Percentiles rank a stretch among this genome's conserved stretches.
These are phyloP conservation scores for Popillia japonica DNA, from an alignment of 1,140 invertebrate species.

Conservation along the genomic window DNA sequence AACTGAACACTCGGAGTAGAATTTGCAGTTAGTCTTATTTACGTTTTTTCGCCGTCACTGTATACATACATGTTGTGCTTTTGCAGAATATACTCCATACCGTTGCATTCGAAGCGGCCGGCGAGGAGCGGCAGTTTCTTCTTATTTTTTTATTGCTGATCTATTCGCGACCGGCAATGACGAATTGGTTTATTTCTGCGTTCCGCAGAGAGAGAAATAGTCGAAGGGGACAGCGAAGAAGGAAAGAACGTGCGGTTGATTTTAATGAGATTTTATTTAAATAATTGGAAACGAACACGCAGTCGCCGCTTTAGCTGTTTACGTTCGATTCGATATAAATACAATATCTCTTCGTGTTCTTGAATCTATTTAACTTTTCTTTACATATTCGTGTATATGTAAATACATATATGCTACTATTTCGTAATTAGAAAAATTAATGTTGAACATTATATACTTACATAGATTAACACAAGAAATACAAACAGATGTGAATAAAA, in stretches of 20 bases:
- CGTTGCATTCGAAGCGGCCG: constrained; percentile 8
- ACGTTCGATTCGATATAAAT: neutral
- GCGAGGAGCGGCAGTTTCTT: constrained; percentile 24
- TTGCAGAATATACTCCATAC: neutral
- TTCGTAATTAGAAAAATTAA: too few species aligned
- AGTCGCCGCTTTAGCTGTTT: constrained; percentile 1
- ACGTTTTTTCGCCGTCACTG: neutral
- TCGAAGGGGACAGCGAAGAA: neutral
- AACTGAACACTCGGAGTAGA: too few species aligned
- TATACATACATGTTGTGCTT: neutral
- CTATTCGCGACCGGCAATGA: constrained; percentile 23
- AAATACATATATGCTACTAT: too few species aligned
- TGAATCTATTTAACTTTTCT: neutral
- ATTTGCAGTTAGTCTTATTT: too few species aligned
- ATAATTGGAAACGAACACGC: constrained; percentile 22
- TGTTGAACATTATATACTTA: too few species aligned
- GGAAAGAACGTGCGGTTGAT: constrained; percentile 19
- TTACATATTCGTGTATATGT: too few species aligned
- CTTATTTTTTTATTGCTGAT: constrained; percentile 17
- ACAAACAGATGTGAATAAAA: too few species aligned
- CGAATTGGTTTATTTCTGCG: constrained; percentile 31
- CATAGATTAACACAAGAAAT: too few species aligned
- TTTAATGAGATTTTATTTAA: constrained; percentile 33
- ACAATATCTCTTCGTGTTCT: neutral
- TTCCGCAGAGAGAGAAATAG: constrained; percentile 4